Evolutionary conservation across 2,113 vertebrate genomes (phyloP), one percentile per base, ranked within the genome.

Genomic region (Calyptomena viridis): DNA sequence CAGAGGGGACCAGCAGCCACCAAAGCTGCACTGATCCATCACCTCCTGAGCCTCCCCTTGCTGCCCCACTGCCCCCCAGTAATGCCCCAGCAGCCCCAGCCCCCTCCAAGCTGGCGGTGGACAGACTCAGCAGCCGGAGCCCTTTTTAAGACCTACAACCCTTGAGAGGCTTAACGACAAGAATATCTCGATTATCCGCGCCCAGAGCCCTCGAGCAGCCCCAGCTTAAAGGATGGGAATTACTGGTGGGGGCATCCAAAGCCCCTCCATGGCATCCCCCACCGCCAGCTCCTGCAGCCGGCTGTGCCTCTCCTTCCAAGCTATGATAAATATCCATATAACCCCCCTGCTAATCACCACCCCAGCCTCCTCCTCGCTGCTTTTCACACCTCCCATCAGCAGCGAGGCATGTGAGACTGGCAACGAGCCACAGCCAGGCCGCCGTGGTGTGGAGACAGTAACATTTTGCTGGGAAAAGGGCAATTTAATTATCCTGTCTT

Each of bases 381-480:
- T 66, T 84, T 92, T 96, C 90, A 89, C 96, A 91, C 96, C 86
- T 92, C 44, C 89, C 91, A 66, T 67, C 88, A 52, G 84, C 89
- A 64, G 74, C 3, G 3, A 94, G 86, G 64, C 92, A 56, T 44
- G 80, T 67, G 89, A 0, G 11, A 27, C 80, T 93, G 85, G 95
- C 94, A 75, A 8, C 0, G 1, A 89, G 93, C 94, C 84, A 84
- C 81, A 6, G 66, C 84, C 90, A 18, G 47, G 60, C 84, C 28
- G 12, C 46, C 27, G 3, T n/a, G 1, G 10, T 42, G 2, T 28
- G 0, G 56, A 84, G 69, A 67, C 31, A 2, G 60, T 6, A 59
- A 58, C 75, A 14, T 95, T 96, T 90, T 60, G 67, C 88, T 89
- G 90, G 94, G 95, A 94, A 97, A 97, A 95, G 88, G 94, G 95